Base-by-base conservation (phyloP, 2,113 vertebrate genomes). In the Tympanuchus pallidicinctus region DNA sequence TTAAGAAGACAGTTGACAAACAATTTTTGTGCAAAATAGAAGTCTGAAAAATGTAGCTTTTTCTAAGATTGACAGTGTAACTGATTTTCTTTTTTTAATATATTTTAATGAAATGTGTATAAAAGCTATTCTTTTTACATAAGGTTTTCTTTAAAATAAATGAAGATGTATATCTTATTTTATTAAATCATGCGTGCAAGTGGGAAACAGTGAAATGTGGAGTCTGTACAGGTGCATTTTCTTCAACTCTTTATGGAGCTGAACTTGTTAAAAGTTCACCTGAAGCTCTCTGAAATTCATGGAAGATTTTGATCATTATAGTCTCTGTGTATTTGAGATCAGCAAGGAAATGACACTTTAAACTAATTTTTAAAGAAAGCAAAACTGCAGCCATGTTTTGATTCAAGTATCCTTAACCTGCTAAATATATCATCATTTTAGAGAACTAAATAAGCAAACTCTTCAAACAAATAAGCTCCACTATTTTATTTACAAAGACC, bases 151-250 rank as follows among this genome's bases (percentile, higher is more conserved):
- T 76, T 80, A 20, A 48, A 57, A 28, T 40, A 71, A 59, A 7
- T 25, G 12, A 47, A 50, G 5, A 27, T 6, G 1, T 48, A 43
- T 13, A 16, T 67, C 16, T 74, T 52, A 45, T 8, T 74, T 7
- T 1, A 43, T 61, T 72, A 76, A 91, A 85, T 65, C 30, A 32
- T 32, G 14, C 8, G 36, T 50, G 13, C 69, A 50, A 43, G 7
- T 52, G 7, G 22, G 38, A 17, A 69, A 6, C 25, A 34, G 45
- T 11, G 2, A 64, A 81, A 57, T 28, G 0, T 52, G 3, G 66
- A 79, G 28, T 59, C 12, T 1, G 57, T 65, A 3, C 42, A 13
- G 8, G 5, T 52, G 0, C 0, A 65, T 87, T 56, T 72, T 1
- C 2, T 69, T 89, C 48, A 82, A 5, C 8, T 40, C 4, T 48